Conservation (phyloP, 2,888 invertebrate species). For the Drosophila nr. perissopoda region DNA sequence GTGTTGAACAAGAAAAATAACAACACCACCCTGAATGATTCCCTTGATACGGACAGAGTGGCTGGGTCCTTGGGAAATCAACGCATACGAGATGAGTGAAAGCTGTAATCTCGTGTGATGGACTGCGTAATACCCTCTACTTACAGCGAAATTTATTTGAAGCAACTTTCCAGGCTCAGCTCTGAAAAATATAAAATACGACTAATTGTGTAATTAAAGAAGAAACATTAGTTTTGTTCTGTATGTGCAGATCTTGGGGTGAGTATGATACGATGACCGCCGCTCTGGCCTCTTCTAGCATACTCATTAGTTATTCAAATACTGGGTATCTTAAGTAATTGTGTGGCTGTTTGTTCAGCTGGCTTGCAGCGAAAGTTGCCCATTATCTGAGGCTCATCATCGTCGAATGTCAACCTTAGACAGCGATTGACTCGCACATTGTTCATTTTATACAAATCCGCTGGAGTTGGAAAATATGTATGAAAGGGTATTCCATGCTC, state of each 20-base stretch:
- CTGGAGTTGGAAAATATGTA: neutral
- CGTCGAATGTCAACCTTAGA: slow-evolving; percentile 8
- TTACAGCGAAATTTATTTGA: neutral
- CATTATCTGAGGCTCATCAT: slow-evolving; percentile 26
- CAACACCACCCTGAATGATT: neutral
- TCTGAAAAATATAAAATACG: neutral
- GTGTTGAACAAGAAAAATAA: neutral
- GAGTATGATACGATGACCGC: neutral
- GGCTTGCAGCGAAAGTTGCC: slow-evolving; percentile 10
- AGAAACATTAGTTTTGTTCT: neutral
- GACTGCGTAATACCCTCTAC: slow-evolving; percentile 8
- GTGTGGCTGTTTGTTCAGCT: slow-evolving; percentile 15
- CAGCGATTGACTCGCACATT: neutral
- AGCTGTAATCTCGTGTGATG: neutral
- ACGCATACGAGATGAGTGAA: neutral
- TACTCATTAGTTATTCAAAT: neutral
- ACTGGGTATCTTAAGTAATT: slow-evolving; percentile 11
- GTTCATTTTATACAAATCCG: neutral
- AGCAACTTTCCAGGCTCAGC: neutral
- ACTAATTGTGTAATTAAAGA: neutral
- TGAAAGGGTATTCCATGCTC: neutral
- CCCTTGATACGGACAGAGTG: slow-evolving; percentile 3
- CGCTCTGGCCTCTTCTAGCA: neutral
- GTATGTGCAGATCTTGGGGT: neutral
- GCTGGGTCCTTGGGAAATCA: slow-evolving; percentile 49